phyloP scores from a whole-genome alignment of 2,113 vertebrate genomes.

The Potamarius usumacintae region DNA sequence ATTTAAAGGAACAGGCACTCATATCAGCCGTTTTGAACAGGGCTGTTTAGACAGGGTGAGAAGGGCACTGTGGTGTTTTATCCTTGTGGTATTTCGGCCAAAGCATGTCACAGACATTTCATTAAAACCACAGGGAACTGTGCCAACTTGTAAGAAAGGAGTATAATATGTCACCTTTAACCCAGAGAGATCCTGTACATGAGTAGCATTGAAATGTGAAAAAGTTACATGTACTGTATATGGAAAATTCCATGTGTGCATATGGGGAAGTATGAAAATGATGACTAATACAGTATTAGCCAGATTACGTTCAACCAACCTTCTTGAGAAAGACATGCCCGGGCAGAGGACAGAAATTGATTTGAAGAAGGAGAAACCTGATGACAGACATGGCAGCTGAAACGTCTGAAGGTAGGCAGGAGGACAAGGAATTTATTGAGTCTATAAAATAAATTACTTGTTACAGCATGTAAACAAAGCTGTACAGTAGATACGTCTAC shows the following conservation, averaged over 20 bases:
- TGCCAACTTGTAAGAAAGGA: too few species aligned
- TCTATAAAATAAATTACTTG: too few species aligned
- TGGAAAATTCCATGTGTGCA: not conserved
- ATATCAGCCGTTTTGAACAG: too few species aligned
- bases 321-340: not conserved
- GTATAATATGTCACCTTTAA: too few species aligned
- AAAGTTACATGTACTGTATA: not conserved
- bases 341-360: not conserved
- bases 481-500: too few species aligned
- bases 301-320: not conserved
- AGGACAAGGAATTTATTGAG: not conserved
- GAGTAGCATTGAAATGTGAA: not conserved
- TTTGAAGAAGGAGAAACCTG: not conserved
- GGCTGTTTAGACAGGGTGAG: too few species aligned
- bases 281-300: not conserved
- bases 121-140: too few species aligned
- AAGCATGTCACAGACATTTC: too few species aligned
- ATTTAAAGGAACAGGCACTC: too few species aligned
- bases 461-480: too few species aligned
- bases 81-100: too few species aligned
- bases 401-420: not conserved
- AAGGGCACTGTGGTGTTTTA: too few species aligned
- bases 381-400: not conserved
- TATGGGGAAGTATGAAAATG: not conserved
- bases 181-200: not conserved